Percentiles rank a stretch among this genome's conserved stretches.
These are phyloP conservation scores for Sebastes jordani DNA, from an alignment of 2,797 vertebrate species.

Conservation along the genomic window DNA sequence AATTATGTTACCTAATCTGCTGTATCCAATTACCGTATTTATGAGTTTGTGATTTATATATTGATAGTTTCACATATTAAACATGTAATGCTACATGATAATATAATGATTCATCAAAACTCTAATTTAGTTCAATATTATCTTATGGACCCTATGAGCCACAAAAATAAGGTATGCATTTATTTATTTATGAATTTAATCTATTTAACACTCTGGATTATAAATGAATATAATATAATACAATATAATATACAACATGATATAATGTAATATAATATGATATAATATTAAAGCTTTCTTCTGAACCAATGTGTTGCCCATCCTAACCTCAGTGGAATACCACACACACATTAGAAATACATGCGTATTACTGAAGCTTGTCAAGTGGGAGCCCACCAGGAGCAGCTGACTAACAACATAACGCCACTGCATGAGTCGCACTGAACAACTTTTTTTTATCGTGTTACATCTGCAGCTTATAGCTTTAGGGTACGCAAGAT, in stretches of 20 bases:
- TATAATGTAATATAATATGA: constrained; percentile 12
- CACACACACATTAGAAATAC: constrained; percentile 1
- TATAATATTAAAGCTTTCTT: background rate
- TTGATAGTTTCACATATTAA: constrained; percentile 22
- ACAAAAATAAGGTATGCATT: background rate
- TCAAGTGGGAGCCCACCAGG: constrained; percentile 10
- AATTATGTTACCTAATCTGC: constrained; percentile 36
- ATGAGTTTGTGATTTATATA: constrained; percentile 42
- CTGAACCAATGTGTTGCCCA: background rate
- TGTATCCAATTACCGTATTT: constrained; percentile 45
- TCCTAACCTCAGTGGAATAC: background rate
- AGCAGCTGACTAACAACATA: constrained; percentile 7
- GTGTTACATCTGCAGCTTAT: background rate
- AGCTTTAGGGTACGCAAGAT: background rate
- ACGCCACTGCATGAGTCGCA: background rate
- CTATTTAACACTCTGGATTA: constrained; percentile 3
- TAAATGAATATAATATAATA: constrained; percentile 1
- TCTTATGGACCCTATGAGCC: background rate
- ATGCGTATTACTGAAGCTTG: background rate
- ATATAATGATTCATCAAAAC: constrained; percentile 10
- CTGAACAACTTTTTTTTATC: background rate
- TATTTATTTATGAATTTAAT: background rate
- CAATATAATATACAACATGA: background rate
- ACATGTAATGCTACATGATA: background rate
- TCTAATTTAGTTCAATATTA: constrained; percentile 31